Percentiles rank a stretch among this genome's conserved stretches.
Conservation (phyloP, 2,113 vertebrate species). For the Alectura lathami region DNA sequence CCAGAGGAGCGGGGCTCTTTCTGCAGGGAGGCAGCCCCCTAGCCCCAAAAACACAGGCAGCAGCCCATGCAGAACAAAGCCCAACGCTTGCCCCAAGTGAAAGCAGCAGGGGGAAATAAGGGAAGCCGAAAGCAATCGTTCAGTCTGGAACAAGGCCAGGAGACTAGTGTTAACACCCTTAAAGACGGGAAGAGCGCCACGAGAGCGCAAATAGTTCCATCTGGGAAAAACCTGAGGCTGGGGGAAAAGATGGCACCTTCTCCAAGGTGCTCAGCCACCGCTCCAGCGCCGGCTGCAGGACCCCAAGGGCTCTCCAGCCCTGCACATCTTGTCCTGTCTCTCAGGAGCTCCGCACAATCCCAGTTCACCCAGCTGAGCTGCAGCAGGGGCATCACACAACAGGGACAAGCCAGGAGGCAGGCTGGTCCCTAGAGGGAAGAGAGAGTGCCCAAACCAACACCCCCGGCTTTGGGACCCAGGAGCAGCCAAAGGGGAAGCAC, state of each 20-base stretch:
- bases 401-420: not conserved
- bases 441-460: not conserved
- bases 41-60: accelerated
- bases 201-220: not conserved
- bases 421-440: not conserved
- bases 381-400: too few relatives aligned
- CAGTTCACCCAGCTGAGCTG: not conserved
- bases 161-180: conserved; percentile 42
- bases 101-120: not conserved
- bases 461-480: not conserved
- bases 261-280: not conserved
- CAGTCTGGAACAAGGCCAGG: conserved; percentile 27
- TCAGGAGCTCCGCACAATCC: accelerated
- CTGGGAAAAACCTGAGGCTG: not conserved
- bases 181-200: not conserved
- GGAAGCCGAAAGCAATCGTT: not conserved
- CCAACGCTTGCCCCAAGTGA: not conserved
- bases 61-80: not conserved
- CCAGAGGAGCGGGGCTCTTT: not conserved
- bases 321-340: not conserved
- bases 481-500: not conserved
- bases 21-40: not conserved
- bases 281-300: accelerated
- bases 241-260: not conserved
- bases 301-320: not conserved